Conservation (phyloP, 2,797 vertebrate genomes). For the Okamejei kenojei region DNA sequence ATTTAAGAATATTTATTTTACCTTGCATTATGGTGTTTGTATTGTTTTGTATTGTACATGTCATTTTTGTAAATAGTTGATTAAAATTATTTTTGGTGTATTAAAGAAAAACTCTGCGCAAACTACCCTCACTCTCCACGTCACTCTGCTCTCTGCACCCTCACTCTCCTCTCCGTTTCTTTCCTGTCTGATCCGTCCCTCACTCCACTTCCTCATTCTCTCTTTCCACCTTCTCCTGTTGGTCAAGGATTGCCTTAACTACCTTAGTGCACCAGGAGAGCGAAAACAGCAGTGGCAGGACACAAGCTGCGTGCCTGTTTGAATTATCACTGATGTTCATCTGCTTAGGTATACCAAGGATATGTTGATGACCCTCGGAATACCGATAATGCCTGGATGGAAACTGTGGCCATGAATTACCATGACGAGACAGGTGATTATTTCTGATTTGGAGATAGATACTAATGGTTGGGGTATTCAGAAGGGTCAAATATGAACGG, state of each 20-base stretch:
- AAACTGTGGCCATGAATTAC: slow-evolving; percentile 45
- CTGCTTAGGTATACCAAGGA: slow-evolving; percentile 75
- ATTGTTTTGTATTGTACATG: too few relatives aligned
- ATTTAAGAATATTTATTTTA: too few relatives aligned
- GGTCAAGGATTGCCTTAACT: neutral
- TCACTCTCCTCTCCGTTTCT: neutral
- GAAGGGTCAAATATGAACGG: neutral
- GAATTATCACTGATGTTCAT: neutral
- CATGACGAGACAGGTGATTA: slow-evolving; percentile 8
- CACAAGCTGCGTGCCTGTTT: neutral
- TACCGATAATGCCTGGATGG: slow-evolving; percentile 97
- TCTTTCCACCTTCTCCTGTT: neutral
- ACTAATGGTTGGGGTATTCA: neutral
- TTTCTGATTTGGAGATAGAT: neutral
- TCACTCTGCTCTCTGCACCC: neutral
- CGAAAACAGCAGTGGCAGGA: neutral
- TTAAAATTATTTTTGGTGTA: too few relatives aligned
- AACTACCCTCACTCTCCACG: too few relatives aligned
- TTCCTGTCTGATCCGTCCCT: neutral
- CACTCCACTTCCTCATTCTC: neutral
- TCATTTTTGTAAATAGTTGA: too few relatives aligned
- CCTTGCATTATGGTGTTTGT: too few relatives aligned
- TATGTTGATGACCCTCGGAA: slow-evolving; percentile 97
- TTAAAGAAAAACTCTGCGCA: too few relatives aligned
- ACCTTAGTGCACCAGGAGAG: neutral